phyloP scores from a whole-genome alignment of 2,113 vertebrate genomes.

The Erythrolamprus reginae region DNA sequence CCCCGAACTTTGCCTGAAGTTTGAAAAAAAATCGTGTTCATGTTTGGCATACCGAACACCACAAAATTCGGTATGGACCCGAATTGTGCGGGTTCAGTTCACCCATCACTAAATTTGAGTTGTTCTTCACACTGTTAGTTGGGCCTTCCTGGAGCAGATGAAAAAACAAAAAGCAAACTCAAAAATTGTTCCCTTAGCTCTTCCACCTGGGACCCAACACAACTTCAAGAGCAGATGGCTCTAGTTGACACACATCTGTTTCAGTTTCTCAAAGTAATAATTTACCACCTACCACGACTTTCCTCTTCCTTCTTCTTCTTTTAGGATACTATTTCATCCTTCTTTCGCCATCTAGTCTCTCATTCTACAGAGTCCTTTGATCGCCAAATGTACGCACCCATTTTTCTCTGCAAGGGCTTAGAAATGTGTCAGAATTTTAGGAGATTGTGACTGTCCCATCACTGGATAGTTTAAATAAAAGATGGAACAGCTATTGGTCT shows the following conservation, averaged over 20 bases:
- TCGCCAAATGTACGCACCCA: not conserved
- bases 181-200: not conserved
- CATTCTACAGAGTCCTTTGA: not conserved
- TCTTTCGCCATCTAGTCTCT: not conserved
- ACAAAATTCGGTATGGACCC: no score
- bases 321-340: not conserved
- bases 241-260: not conserved
- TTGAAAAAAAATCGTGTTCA: no score
- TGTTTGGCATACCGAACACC: no score
- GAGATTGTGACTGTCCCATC: no score
- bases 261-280: not conserved
- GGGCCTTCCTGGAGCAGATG: not conserved
- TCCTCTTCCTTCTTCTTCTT: no score
- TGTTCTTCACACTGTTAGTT: not conserved
- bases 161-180: not conserved
- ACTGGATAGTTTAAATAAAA: no score
- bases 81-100: no score
- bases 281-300: not conserved
- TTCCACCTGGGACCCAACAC: not conserved
- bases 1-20: no score
- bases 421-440: not conserved
- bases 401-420: not conserved
- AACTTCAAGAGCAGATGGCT: not conserved
- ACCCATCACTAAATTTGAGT: no score
- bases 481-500: no score